Conservation (phyloP, 2,797 vertebrate genomes). For the Loriculus beryllinus region DNA sequence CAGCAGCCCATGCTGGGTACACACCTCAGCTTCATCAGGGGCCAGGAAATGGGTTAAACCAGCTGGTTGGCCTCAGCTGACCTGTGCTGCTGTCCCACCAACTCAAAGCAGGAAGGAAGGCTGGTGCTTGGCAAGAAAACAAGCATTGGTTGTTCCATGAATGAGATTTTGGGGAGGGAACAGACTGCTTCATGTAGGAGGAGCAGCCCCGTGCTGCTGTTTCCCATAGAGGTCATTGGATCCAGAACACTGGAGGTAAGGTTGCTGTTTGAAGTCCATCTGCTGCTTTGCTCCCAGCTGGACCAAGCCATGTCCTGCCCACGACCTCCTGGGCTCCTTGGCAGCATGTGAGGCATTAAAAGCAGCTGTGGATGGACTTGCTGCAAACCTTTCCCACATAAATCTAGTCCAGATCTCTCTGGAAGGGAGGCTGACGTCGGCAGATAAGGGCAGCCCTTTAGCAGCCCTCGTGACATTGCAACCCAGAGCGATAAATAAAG, state of each 20-base stretch:
- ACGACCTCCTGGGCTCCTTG: not conserved
- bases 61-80: not conserved
- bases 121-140: not conserved
- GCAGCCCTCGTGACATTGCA: not conserved
- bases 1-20: not conserved
- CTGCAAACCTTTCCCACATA: not conserved
- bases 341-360: not conserved
- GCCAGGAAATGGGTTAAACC: not conserved
- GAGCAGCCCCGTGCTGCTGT: not conserved
- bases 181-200: not conserved
- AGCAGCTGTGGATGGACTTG: not conserved
- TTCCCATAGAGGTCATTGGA: not conserved
- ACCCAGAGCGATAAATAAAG: not conserved
- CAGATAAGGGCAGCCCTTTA: not conserved
- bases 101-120: not conserved
- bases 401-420: not conserved
- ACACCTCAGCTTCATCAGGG: not conserved
- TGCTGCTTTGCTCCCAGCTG: not conserved
- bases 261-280: not conserved
- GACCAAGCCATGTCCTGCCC: not conserved
- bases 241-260: not conserved
- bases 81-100: not conserved
- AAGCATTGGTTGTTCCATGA: not conserved
- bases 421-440: not conserved
- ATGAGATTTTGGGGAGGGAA: not conserved